A percentile compares a stretch with the other conserved stretches of the same genome.
Evolutionary conservation across 2,888 invertebrate species (phyloP).

Genomic region (Ditula angustiorana): DNA sequence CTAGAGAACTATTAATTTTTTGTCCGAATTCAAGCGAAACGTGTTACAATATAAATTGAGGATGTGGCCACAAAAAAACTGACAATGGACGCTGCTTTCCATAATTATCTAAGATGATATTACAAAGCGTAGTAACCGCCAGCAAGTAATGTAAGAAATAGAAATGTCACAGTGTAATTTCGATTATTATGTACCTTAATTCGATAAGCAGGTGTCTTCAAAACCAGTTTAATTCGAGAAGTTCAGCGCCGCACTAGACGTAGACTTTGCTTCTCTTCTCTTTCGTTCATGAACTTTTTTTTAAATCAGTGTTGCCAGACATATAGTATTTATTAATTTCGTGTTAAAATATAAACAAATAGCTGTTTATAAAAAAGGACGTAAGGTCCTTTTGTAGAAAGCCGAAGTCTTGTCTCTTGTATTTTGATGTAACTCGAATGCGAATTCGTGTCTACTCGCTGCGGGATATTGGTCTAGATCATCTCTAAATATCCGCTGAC

Average conservation of each 20-base stretch:
- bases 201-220: constrained; percentile 10
- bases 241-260: constrained; percentile 6
- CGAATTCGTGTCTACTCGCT: no score
- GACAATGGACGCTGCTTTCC: constrained; percentile 68
- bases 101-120: constrained; percentile 12
- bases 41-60: constrained; percentile 80
- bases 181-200: constrained; percentile 15
- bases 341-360: no score
- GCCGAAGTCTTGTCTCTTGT: no score
- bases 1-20: constrained; percentile 66
- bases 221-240: constrained; percentile 19
- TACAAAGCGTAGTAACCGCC: background rate
- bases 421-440: no score
- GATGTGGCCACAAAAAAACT: constrained; percentile 83
- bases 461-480: no score
- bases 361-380: no score
- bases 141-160: background rate
- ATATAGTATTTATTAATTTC: no score
- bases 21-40: constrained; percentile 78
- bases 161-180: background rate
- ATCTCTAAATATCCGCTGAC: no score
- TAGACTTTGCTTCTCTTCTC: constrained; percentile 7
- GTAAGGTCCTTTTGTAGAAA: no score
- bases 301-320: constrained; percentile 4
- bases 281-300: constrained; percentile 19